Evolutionary conservation across 2,797 vertebrate genomes (phyloP), one percentile per base, ranked within the genome.

Genomic region (Nothura maculosa): DNA sequence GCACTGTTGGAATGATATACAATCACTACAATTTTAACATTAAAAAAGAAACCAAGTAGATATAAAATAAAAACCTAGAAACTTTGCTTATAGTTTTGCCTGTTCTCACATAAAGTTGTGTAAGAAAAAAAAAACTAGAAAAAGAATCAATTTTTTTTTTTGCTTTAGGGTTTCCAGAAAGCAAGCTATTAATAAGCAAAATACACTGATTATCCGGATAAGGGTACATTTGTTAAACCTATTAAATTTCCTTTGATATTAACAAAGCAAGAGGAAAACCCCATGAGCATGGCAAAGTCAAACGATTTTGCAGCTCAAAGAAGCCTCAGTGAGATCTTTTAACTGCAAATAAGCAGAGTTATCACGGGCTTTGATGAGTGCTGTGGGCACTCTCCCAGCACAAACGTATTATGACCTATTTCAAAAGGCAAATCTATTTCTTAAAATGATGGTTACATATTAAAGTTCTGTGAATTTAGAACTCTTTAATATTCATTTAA

Each of bases 271-370:
- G 79, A 90, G 22, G 28, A 91, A 90, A 86, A 80, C 6, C 42
- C 77, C 25, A 34, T 6, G 28, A 74, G 45, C 6, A 30, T 5
- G 13, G 50, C 30, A 89, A 81, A 85, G 55, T 22, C 34, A 80
- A 63, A 79, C 2, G 68, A 57, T 50, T 87, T 60, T 45, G 25
- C 81, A 58, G 19, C 43, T 36, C 12, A 88, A 82, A 81, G 81
- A 95, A 94, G n/a, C 67, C 19, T 64, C 18, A 72, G 61, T 32
- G 83, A 96, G 40, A 85, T 58, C 32, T 70, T 84, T 81, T 67
- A 88, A 74, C 45, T 58, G 19, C 54, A 85, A 93, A 85, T 50
- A 87, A 94, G 57, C 22, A 64, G 66, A 42, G 20, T 57, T 73
- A 76, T 13, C n/a, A 67, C 21, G 7, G 48, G 70, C 63, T 85